Evolutionary conservation across 1,140 invertebrate species (phyloP).

Genomic region (Solenopsis fugax): DNA sequence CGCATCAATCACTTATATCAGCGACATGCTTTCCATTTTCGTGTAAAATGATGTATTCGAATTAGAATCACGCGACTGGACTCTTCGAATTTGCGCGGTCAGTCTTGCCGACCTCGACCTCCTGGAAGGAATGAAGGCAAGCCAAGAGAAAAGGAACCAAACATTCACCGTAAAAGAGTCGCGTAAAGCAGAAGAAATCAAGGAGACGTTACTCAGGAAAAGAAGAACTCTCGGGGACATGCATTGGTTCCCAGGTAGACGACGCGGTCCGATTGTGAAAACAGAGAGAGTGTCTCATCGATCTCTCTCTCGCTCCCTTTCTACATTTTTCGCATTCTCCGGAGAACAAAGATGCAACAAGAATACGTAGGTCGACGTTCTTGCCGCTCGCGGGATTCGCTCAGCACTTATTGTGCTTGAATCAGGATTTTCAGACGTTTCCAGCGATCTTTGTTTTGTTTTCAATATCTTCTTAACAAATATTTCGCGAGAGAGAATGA

Average conservation of each 20-base stretch:
- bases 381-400: slow-evolving; percentile 35
- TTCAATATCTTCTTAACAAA: neutral
- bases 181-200: slow-evolving; percentile 49
- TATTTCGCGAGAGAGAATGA: too few species aligned
- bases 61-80: slow-evolving; percentile 16
- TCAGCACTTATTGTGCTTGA: slow-evolving; percentile 25
- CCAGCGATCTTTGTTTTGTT: neutral
- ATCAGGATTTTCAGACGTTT: slow-evolving; percentile 34
- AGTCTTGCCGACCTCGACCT: slow-evolving; percentile 54
- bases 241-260: slow-evolving; percentile 56
- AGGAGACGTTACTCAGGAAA: slow-evolving; percentile 53
- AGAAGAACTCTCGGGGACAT: slow-evolving; percentile 46
- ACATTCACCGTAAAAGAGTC: slow-evolving; percentile 9
- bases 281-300: slow-evolving; percentile 43
- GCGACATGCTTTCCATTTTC: slow-evolving; percentile 20
- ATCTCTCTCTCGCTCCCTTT: slow-evolving; percentile 72
- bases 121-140: slow-evolving; percentile 64
- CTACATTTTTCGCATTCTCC: slow-evolving; percentile 81
- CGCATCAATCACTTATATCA: slow-evolving; percentile 63
- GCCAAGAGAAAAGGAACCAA: slow-evolving; percentile 52
- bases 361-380: slow-evolving; percentile 73
- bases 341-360: slow-evolving; percentile 78
- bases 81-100: slow-evolving; percentile 28
- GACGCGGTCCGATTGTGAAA: slow-evolving; percentile 61
- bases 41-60: neutral